Evolutionary conservation across 2,888 invertebrate genomes (phyloP), one percentile per base, ranked within the genome.

Genomic region (Drosophila emarginata): DNA sequence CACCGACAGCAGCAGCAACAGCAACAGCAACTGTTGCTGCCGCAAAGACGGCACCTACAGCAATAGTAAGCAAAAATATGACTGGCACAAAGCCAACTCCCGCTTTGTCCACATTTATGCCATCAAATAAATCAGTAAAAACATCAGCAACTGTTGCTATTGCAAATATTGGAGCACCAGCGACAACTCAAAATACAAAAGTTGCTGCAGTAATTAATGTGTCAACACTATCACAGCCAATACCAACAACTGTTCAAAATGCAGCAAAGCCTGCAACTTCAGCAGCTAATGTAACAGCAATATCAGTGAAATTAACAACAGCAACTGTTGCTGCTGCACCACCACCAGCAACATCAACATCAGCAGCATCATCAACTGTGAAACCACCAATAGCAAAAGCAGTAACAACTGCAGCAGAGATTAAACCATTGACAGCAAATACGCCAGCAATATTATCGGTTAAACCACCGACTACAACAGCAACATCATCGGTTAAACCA

Each of bases 61-160:
- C 61, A 61, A 61, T 57, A 65, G 58, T 18, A 4, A 45, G 11
- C 45, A 45, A 45, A 45, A 45, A 12, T 45, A 21, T 45, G 21
- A 18, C 68, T 78, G 78, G 80, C 74, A 18, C 67, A 6, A 63
- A 67, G 75, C 76, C 76, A 76, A 79, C n/a, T 51, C 15, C 68
- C 58, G 66, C 68, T 11, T 23, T 79, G 21, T 61, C 70, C 40
- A 71, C 70, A 23, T 79, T 78, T 36, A 70, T 65, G 58, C 62
- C 80, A 62, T 36, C 45, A 54, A 52, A 18, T 18, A 54, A 28
- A n/a, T 26, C 52, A 26, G 26, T 52, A 7, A 28, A 45, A 50
- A 37, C 59, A 21, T 36, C 71, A 63, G 58, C 76, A 71, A 63
- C 61, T 45, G 45, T 45, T 45, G 39, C 39, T 39, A 14, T 63